Evolutionary conservation across 37 sponge, comb jelly and placozoan species (phyloP), one percentile per base, ranked within the genome.

Genomic region (Beroe forskalii): DNA sequence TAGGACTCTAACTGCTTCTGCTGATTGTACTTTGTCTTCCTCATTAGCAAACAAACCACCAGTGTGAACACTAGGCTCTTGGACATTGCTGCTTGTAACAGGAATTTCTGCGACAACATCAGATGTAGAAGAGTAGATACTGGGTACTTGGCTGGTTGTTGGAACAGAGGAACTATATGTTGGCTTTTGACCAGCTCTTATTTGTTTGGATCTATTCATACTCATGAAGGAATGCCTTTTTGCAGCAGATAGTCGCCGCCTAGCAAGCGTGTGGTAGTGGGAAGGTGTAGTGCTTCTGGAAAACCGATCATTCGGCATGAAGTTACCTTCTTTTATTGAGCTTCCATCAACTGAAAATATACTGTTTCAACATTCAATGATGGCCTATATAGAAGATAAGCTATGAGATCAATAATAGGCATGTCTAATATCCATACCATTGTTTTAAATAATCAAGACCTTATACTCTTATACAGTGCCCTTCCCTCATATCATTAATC

Each of bases 221-320:
- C 55, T 80, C 44, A 44, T 80, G 55, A 41, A 44, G 4, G 86
- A 80, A 44, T 44, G 44, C 86, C 86, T 80, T 38, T 80, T 80
- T 42, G 55, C 86, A 19, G 86, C 44, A 12, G 86, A 38, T 1
- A 80, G 55, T 2, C 86, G 44, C 39, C 72, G 28, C 35, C 72
- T 31, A 32, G 72, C 72, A 69, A 69, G 32, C 14, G 35, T 31
- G 38, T 69, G 72, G 72, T 32, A 69, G 38, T 69, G 72, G 72
- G 72, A 32, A 69, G 72, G 72, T 35, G 72, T 69, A 20, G 27
- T 69, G 32, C 72, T 69, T 36, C 72, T 69, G 4, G 32, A 1
- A 28, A 69, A 14, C 32, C 72, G 28, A 14, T 69, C 72, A 69
- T 17, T 14, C 32, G 36, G 72, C 19, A 69, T 48, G 55, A 48